phyloP scores from a whole-genome alignment of 2,797 vertebrate species.

The Ciconia nigra region DNA sequence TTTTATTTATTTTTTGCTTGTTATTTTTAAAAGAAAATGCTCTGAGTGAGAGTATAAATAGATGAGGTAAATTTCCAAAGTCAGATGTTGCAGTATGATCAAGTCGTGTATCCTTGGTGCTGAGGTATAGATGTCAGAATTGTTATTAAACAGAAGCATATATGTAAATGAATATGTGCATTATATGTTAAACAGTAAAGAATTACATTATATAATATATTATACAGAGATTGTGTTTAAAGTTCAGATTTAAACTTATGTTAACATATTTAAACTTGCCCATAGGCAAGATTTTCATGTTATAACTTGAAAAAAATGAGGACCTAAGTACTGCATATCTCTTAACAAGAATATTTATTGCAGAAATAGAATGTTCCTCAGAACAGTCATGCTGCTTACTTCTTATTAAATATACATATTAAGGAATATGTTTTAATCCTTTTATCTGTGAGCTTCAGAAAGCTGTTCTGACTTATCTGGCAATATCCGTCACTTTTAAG shows the following conservation, averaged over 20 bases:
- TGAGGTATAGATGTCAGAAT: not conserved
- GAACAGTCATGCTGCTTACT: not conserved
- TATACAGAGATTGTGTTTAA: not conserved
- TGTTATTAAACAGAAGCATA: not conserved
- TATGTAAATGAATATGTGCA: not conserved
- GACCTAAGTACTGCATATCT: not conserved
- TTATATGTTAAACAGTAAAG: not conserved
- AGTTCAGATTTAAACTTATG: not conserved
- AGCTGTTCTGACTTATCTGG: not conserved
- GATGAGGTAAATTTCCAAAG: not conserved
- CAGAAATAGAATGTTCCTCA: not conserved
- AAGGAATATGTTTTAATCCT: not conserved
- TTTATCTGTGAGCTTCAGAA: constrained; percentile 18
- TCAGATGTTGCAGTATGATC: not conserved
- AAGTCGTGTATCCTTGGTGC: not conserved
- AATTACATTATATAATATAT: not conserved
- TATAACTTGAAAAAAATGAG: not conserved
- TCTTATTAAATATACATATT: not conserved
- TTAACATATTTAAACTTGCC: not conserved
- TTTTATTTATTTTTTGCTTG: not conserved
- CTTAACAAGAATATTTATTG: not conserved
- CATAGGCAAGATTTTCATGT: not conserved
- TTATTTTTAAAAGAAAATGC: not conserved
- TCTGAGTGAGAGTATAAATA: not conserved
- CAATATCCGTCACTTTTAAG: not conserved